Evolutionary conservation across 2,113 vertebrate genomes (phyloP), one percentile per base, ranked within the genome.

Genomic region (Melanotaenia duboulayi): DNA sequence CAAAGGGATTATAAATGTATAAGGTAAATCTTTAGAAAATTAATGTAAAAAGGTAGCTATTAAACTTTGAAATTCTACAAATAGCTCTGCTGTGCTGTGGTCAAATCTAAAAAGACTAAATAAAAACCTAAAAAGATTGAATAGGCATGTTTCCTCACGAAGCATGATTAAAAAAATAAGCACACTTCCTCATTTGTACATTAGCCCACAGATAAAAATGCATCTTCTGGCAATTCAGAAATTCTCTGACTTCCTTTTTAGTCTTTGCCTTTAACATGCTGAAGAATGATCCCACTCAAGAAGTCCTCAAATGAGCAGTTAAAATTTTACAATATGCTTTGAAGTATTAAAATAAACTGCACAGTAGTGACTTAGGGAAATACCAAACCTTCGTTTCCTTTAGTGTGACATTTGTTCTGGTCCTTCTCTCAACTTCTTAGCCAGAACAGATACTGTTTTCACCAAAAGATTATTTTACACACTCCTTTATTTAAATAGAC

Each of bases 401-500:
- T 22, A n/a, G 23, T 16, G 20, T 25, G 55, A 58, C 62, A 61
- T 35, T 37, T 37, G 14, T 35, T 65, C 11, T 44, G 42, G 17
- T 22, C 9, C 40, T 65, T 42, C 51, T 28, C 56, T 67, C 4
- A 1, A 49, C 11, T 37, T 71, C 37, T 22, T 25, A 11, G n/a
- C 23, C 11, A 58, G 59, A 59, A 4, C 35, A 59, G 17, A 71
- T 11, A 37, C 7, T 6, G 8, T 48, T 60, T 7, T 50, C 37
- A 48, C 11, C 6, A 13, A 50, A 2, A 52, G 7, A 50, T 48
- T 20, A 42, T 82, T 85, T 80, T 55, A 80, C 83, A 90, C 76
- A 73, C 81, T 77, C 78, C 20, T 92, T 92, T 92, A 91, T 90
- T 92, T 85, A 92, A 92, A 92, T 89, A 88, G 74, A 78, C 78